Evolutionary conservation across 2,888 invertebrate genomes (phyloP), one percentile per base, ranked within the genome.

Genomic region (Aphidius colemani): DNA sequence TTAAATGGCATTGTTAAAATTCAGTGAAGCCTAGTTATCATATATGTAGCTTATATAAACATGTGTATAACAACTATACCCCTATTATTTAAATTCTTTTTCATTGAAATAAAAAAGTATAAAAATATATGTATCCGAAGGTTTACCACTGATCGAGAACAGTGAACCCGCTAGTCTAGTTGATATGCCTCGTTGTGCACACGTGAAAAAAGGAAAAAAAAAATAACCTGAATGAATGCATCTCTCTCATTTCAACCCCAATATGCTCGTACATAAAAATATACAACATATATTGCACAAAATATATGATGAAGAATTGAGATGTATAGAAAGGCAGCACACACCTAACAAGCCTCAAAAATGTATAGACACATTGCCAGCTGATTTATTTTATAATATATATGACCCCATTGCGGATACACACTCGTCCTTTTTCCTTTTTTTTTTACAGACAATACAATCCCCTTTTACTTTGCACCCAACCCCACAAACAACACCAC

Each of bases 231-330:
- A 30, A 55, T 18, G 13, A 55, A 55, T 44, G 49, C 55, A 70
- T 69, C 67, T 67, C 67, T 63, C 66, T 64, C 66, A 66, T 65
- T 66, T 70, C 65, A 44, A 8, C 44, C 7, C n/a, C 43, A n/a
- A 13, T 44, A 43, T 43, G 13, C 9, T 18, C 13, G 44, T 13
- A 44, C 18, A 53, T 43, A 44, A 48, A 48, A 53, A 53, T 11
- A 53, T n/a, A 53, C 7, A 53, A 53, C 10, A 39, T 9, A 53
- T n/a, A 41, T 39, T 11, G 7, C 11, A n/a, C 11, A 55, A 44
- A 55, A 55, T 55, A 55, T 44, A 55, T 7, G 55, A 13, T 48
- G 11, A 41, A 55, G 18, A 44, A 55, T 30, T 30, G 30, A 30
- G 30, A 5, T 30, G 30, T 30, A 30, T 51, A 57, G 65, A 59